Conservation (phyloP, 1,140 invertebrate genomes). For the Drosophila nigrodunni region DNA sequence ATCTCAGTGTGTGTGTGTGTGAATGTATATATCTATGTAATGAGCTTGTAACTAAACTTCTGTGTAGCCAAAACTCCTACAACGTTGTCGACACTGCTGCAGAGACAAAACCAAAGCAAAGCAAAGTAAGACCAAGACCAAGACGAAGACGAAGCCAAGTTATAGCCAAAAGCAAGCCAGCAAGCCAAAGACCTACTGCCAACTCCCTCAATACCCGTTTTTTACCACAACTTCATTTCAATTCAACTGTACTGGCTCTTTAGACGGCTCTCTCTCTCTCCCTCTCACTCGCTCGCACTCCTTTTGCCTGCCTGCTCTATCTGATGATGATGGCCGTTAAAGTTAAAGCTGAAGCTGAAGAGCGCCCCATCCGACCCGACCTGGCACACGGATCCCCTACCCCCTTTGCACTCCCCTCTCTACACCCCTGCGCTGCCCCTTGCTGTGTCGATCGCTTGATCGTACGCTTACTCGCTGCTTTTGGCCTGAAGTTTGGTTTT, state of each 20-base stretch:
- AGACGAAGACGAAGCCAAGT: slow-evolving; percentile 14
- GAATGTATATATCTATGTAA: slow-evolving; percentile 71
- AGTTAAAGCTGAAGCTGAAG: slow-evolving; percentile 77
- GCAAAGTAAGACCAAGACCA: slow-evolving; percentile 26
- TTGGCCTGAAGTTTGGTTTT: slow-evolving; percentile 48
- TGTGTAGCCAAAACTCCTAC: slow-evolving; percentile 81
- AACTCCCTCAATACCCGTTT: slow-evolving; percentile 79
- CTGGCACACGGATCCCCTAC: slow-evolving; percentile 49
- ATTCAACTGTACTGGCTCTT: slow-evolving; percentile 75
- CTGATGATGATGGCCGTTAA: slow-evolving; percentile 82
- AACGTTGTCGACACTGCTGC: slow-evolving; percentile 48
- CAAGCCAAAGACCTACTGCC: slow-evolving; percentile 43
- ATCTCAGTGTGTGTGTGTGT: not conserved
- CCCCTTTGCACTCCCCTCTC: slow-evolving; percentile 1
- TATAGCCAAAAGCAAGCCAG: no score
- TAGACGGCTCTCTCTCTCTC: no score
- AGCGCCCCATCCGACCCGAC: slow-evolving; percentile 73
- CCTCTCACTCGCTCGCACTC: slow-evolving; percentile 7
- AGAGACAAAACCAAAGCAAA: slow-evolving; percentile 59
- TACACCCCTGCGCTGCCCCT: slow-evolving; percentile 11
- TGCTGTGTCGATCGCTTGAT: slow-evolving; percentile 43
- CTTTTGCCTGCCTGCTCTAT: slow-evolving; percentile 59
- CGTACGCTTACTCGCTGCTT: slow-evolving; percentile 41
- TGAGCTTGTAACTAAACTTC: slow-evolving; percentile 82
- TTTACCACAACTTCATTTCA: slow-evolving; percentile 76